Base-by-base conservation (phyloP, 2,113 vertebrate species). In the Scomber colias region DNA sequence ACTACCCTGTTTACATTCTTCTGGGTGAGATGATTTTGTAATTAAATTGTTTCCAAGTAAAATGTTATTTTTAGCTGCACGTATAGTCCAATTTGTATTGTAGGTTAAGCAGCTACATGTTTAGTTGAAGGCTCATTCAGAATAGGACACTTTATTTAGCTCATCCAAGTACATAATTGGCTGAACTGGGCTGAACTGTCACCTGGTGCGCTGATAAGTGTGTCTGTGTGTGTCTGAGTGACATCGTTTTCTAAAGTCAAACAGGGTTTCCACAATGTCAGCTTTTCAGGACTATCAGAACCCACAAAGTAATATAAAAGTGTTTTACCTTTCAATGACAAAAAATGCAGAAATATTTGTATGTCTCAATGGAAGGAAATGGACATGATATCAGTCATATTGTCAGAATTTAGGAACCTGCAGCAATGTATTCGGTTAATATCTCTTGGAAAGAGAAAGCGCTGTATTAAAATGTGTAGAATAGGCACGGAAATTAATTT, bases 91-190 rank as follows among this genome's bases (percentile, higher is more conserved):
- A 44, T 30, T 88, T 44, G 14, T 51, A 19, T 78, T 69, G 11
- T 15, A 67, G 45, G 21, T 65, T 8, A 78, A 75, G 70, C 61
- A 49, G 54, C 46, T 57, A 67, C 60, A 66, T 57, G 16, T 78
- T 77, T 82, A 70, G 19, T 76, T 63, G 15, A 53, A 53, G 63
- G 57, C 63, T 84, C n/a, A 11, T 76, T 83, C 31, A 56, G 14
- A 74, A 59, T 63, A 44, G 61, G 2, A 21, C 48, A 45, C 79
- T 86, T 72, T 75, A 83, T 83, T 89, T 87, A 85, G 83, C 82
- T 71, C 67, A 46, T 73, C 65, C 67, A 87, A 85, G 81, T 70
- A 78, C 75, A 82, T 90, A 85, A 90, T 89, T 90, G 88, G 88
- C 77, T 90, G 55, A 88, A 74, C 72, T 55, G 30, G 57, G 62